Percentiles rank a stretch among this genome's conserved stretches.
Evolutionary conservation across 2,113 vertebrate genomes (phyloP).

Genomic region (Phrynosoma platyrhinos): DNA sequence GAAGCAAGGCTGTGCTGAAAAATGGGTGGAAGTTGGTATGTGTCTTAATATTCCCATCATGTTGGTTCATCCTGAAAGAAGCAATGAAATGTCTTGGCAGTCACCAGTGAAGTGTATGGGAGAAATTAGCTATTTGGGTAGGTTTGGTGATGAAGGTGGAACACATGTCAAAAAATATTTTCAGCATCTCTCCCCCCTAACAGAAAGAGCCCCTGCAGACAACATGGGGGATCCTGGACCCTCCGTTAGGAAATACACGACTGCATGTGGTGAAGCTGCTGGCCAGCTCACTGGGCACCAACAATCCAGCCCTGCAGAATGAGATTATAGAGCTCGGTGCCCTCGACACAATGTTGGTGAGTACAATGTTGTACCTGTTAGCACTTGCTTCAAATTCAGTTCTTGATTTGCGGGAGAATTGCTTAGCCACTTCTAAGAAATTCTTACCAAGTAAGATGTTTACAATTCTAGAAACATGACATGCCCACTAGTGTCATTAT

Average conservation of each 20-base stretch:
- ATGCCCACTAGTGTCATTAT: background rate
- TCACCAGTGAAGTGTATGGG: no score
- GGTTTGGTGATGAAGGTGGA: background rate
- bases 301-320: slow-evolving; percentile 61
- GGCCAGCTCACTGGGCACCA: slow-evolving; percentile 69
- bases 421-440: background rate
- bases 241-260: slow-evolving; percentile 71
- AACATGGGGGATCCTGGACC: slow-evolving; percentile 73
- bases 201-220: slow-evolving; percentile 71
- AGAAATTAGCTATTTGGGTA: background rate
- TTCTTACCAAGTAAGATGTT: background rate
- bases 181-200: background rate
- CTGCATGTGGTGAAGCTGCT: slow-evolving; percentile 78
- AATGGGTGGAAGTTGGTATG: no score
- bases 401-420: background rate
- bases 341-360: slow-evolving; percentile 77
- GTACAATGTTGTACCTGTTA: background rate
- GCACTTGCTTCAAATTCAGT: no score
- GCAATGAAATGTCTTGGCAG: background rate
- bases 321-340: slow-evolving; percentile 72
- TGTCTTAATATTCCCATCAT: background rate
- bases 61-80: background rate
- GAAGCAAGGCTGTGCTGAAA: no score
- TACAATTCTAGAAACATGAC: background rate
- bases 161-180: background rate